Evolutionary conservation across 2,797 vertebrate species (phyloP), one percentile per base, ranked within the genome.

Genomic region (Limnodromus scolopaceus): DNA sequence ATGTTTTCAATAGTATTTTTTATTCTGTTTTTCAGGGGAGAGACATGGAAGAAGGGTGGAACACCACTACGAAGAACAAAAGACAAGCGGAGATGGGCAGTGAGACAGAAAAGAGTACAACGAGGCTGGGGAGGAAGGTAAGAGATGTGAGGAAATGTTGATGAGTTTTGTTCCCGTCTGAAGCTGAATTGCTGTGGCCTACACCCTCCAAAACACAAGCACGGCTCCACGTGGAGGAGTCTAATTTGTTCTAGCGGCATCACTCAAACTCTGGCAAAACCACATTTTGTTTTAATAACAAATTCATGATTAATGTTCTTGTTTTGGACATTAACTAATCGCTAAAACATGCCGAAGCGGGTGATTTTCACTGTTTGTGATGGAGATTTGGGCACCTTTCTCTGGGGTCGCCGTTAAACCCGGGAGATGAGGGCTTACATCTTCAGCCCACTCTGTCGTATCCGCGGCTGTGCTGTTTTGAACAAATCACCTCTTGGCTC

Each of bases 11-110:
- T 32, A 76, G 9, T 10, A 15, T 38, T 41, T 39, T 36, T 61
- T 79, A 23, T 60, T 70, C 5, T 51, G 2, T 51, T 78, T 92
- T 87, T 71, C 15, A 36, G 34, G 45, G 25, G n/a, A 51, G 22
- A 64, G 39, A 28, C 3, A 6, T 5, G 36, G 32, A 78, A 46
- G 27, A 54, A 51, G 7, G 3, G 8, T 72, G 8, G 11, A 70
- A 43, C 4, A 30, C 18, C 45, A 48, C 0, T 4, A 7, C 3
- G 4, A 3, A 6, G 10, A 0, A 7, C 13, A 58, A 23, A 51
- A 72, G 19, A 22, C 18, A n/a, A 55, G 57, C 43, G 15, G 49
- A 74, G 68, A 16, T 5, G 36, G 36, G 28, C 3, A 58, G 34
- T 27, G 34, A 25, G 15, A 20, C 3, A 58, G 27, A 77, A 66